Evolutionary conservation across 2,888 invertebrate genomes (phyloP).

Genomic region (Nomada lathburiana): DNA sequence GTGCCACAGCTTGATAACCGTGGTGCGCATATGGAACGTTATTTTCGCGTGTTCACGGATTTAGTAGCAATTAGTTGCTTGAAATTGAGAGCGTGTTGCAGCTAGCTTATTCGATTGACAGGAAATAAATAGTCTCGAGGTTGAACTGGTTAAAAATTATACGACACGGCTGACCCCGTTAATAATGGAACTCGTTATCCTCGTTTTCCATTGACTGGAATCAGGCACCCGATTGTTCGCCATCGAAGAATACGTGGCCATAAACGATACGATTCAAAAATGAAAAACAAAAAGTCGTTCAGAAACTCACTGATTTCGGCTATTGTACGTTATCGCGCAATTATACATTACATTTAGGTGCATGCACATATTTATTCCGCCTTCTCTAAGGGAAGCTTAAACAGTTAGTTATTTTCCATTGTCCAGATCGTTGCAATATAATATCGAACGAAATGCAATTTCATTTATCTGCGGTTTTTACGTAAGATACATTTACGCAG

Average conservation of each 20-base stretch:
- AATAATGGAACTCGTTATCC: slow-evolving; percentile 34
- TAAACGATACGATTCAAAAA: slow-evolving; percentile 10
- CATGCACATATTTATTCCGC: no score
- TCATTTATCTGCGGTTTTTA: not conserved
- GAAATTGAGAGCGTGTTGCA: slow-evolving; percentile 2
- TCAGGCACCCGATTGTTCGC: slow-evolving; percentile 24
- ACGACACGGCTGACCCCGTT: slow-evolving; percentile 19
- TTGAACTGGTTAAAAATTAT: slow-evolving; percentile 17
- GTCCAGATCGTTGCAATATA: no score
- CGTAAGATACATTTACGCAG: slow-evolving; percentile 1
- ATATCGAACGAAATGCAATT: not conserved
- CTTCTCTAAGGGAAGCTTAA: no score
- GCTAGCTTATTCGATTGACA: slow-evolving; percentile 12
- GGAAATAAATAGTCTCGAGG: slow-evolving; percentile 14
- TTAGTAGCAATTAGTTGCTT: slow-evolving; percentile 19
- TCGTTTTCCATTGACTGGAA: slow-evolving; percentile 21
- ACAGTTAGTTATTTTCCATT: no score
- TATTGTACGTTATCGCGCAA: not conserved
- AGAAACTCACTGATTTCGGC: not conserved
- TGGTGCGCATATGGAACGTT: not conserved
- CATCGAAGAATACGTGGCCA: not conserved
- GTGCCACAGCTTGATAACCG: not conserved
- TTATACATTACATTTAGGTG: no score
- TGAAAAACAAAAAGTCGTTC: no score
- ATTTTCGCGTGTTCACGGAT: slow-evolving; percentile 25